Base-by-base conservation (phyloP, 2,113 vertebrate genomes). In the Microtus pennsylvanicus region DNA sequence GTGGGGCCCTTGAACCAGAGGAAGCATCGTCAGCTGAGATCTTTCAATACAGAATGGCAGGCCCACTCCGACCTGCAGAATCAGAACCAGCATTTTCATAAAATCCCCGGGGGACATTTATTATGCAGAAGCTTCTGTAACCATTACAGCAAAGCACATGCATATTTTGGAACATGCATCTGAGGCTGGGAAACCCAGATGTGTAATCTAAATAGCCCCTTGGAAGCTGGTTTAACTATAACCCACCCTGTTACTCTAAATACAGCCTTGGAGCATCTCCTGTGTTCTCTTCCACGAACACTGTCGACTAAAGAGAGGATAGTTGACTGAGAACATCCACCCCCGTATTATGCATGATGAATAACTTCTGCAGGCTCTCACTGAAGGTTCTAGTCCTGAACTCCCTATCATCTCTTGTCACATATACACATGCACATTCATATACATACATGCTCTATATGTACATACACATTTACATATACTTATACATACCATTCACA, bases 71-170 rank as follows among this genome's bases (percentile, higher is more conserved):
- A 93, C 52, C 22, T 89, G 42, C 11, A 52, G 42, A 96, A 77
- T 81, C 21, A 85, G 67, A 87, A 83, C 87, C 65, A 76, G n/a
- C 10, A 80, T 76, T 89, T 89, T 91, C 89, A 47, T 55, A 92
- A 95, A 86, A 87, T 5, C 7, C 16, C 13, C 13, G 26, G 38
- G 52, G 63, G 1, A 78, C 5, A 3, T 58, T 74, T 83, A 85
- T 94, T 91, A 77, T 24, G 4, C 24, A 63, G 52, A 81, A 76
- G 89, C 26, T 65, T 86, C 70, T 69, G 61, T 70, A 92, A 47
- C 7, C 38, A 70, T 63, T 72, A 76, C 3, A 80, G 0, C 85
- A 47, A 69, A 91, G 63, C 61, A 63, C 28, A 67, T 81, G 67
- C 86, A 91, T 72, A 30, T 81, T 89, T 94, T 72, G 38, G 47